These are phyloP conservation scores for Catostomus latipinnis DNA, from an alignment of 2,797 vertebrate genomes.

Conservation along the genomic window DNA sequence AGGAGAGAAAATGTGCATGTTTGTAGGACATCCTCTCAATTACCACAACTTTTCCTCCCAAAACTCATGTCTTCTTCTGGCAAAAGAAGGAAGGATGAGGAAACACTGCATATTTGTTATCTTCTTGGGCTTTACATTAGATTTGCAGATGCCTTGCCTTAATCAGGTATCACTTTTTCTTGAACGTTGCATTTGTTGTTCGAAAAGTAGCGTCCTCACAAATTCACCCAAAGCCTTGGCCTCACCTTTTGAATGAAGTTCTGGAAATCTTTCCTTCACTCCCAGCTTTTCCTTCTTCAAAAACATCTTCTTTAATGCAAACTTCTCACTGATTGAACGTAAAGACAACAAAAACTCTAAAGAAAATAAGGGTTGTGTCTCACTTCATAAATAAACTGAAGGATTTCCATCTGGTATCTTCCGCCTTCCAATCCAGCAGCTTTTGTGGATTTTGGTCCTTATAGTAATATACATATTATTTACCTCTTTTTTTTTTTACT, in stretches of 20 bases:
- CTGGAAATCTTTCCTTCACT: conserved; percentile 48
- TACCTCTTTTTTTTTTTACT: conserved; percentile 58
- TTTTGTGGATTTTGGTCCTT: conserved; percentile 76
- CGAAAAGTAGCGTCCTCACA: conserved; percentile 2
- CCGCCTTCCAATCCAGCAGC: conserved; percentile 68
- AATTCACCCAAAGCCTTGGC: conserved; percentile 21
- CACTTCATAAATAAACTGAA: conserved; percentile 63
- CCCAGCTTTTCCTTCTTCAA: background rate
- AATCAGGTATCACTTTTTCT: conserved; percentile 17
- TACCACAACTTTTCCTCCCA: background rate
- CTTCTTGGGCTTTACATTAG: background rate
- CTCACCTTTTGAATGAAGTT: background rate
- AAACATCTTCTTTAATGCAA: background rate
- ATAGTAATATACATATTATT: conserved; percentile 59
- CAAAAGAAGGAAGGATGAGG: background rate
- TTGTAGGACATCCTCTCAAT: conserved; percentile 1
- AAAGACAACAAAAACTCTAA: conserved; percentile 27
- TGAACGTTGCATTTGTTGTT: conserved; percentile 24
- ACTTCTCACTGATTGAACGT: background rate
- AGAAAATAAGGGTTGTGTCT: conserved; percentile 47
- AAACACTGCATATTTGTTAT: conserved; percentile 33
- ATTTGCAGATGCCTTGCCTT: conserved; percentile 6
- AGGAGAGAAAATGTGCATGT: background rate
- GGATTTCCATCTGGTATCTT: conserved; percentile 65
- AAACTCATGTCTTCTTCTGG: background rate